phyloP scores from a whole-genome alignment of 2,113 vertebrate genomes.

The Vulpes ferrilata region DNA sequence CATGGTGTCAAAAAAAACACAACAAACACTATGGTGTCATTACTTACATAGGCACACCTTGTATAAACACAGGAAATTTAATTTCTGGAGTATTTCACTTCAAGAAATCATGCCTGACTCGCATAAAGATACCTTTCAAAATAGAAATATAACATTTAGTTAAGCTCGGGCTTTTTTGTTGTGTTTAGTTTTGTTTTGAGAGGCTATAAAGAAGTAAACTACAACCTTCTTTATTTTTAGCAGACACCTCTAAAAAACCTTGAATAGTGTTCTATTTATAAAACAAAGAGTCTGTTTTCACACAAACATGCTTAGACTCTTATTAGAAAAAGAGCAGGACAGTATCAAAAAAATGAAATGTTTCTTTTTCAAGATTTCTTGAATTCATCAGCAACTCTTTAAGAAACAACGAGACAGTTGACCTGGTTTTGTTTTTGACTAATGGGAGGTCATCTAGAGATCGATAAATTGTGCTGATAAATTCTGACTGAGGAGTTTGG shows the following conservation, averaged over 20 bases:
- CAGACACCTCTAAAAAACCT: slow-evolving; percentile 77
- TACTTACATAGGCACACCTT: slow-evolving; percentile 28
- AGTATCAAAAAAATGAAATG: slow-evolving; percentile 47
- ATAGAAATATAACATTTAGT: slow-evolving; percentile 45
- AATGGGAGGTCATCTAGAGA: slow-evolving; percentile 49
- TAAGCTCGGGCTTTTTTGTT: slow-evolving; percentile 41
- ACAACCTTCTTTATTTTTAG: slow-evolving; percentile 78
- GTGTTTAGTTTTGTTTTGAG: slow-evolving; percentile 71
- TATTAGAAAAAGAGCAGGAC: slow-evolving; percentile 47
- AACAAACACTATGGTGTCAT: not conserved
- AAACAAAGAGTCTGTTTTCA: slow-evolving; percentile 75
- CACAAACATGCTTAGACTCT: slow-evolving; percentile 48
- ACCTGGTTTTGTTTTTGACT: slow-evolving; percentile 55
- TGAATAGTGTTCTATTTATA: slow-evolving; percentile 80
- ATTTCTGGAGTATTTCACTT: slow-evolving; percentile 66
- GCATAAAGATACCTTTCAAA: slow-evolving; percentile 73
- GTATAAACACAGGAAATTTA: slow-evolving; percentile 65
- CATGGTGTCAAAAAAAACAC: not conserved
- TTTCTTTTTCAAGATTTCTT: slow-evolving; percentile 64
- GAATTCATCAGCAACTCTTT: slow-evolving; percentile 50
- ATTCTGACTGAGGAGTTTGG: not conserved
- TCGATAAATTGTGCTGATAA: not conserved
- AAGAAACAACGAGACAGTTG: slow-evolving; percentile 17
- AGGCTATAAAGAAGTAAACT: slow-evolving; percentile 72
- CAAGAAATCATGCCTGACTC: slow-evolving; percentile 51